Evolutionary conservation across 1,140 invertebrate genomes (phyloP).

Genomic region (Archegozetes longisetosus): DNA sequence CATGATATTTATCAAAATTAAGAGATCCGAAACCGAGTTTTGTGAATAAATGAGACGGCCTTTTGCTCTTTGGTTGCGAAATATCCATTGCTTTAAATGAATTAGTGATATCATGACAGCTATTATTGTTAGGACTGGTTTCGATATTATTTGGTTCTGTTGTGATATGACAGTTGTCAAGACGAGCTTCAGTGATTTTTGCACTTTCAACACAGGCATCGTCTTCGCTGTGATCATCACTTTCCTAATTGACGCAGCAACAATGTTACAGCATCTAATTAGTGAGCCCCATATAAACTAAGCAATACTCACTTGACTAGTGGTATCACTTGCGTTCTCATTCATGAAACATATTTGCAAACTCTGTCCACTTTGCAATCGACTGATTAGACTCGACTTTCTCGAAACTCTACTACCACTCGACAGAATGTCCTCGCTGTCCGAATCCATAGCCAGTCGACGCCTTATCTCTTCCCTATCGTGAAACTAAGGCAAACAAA

Average conservation of each 20-base stretch:
- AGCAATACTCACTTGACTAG: constrained; percentile 18
- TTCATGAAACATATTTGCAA: constrained; percentile 90
- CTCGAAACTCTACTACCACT: constrained; percentile 12
- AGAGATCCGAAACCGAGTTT: constrained; percentile 7
- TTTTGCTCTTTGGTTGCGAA: neutral
- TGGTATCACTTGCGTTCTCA: constrained; percentile 59
- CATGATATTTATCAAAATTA: constrained; percentile 7
- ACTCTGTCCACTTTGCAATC: constrained; percentile 50
- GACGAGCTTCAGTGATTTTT: too few species aligned
- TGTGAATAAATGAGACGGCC: constrained; percentile 4
- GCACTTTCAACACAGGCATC: neutral
- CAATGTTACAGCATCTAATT: neutral
- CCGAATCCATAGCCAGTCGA: constrained; percentile 66
- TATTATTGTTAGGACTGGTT: neutral
- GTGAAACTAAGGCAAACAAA: constrained; percentile 43
- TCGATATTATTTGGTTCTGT: neutral
- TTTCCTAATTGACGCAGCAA: constrained; percentile 2
- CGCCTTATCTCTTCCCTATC: constrained; percentile 79
- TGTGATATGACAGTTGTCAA: neutral
- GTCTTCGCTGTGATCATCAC: neutral
- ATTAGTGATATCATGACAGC: neutral
- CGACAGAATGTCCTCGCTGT: constrained; percentile 47
- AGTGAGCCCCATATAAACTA: neutral
- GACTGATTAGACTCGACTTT: constrained; percentile 2
- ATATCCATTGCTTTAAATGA: neutral